A percentile compares a stretch with the other conserved stretches of the same genome.
phyloP scores from a whole-genome alignment of 2,797 vertebrate species.

The Typhlichthys eigenmanni region DNA sequence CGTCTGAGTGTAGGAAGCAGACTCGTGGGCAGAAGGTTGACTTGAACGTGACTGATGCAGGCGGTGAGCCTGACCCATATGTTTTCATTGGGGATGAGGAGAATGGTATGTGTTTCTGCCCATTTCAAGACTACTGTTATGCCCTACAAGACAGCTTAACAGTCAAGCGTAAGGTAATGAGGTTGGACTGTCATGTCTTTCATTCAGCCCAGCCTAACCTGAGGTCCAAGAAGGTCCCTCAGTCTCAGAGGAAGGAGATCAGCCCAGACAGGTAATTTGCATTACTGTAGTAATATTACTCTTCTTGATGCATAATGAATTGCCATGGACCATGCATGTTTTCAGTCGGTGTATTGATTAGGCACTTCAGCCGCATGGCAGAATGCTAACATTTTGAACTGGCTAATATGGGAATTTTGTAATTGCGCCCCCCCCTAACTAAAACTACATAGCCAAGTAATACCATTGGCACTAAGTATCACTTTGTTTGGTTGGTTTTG shows the following conservation, averaged over 20 bases:
- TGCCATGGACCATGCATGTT: no score
- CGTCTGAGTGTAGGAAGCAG: conserved; percentile 37
- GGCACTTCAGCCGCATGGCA: no score
- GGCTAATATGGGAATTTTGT: no score
- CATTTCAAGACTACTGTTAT: not conserved
- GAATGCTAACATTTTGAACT: no score
- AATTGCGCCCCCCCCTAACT: no score
- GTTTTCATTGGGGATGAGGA: conserved; percentile 48
- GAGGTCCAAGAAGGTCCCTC: conserved; percentile 34
- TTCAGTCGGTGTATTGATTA: no score
- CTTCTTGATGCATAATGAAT: no score
- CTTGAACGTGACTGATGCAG: conserved; percentile 32
- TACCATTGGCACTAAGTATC: no score
- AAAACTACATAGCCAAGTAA: no score
- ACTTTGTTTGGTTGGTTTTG: no score
- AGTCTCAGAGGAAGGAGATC: conserved; percentile 44
- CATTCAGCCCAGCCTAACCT: conserved; percentile 49
- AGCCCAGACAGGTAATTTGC: conserved; percentile 46
- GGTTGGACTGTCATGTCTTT: not conserved
- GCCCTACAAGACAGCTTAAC: not conserved
- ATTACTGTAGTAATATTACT: no score
- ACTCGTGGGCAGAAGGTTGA: conserved; percentile 43
- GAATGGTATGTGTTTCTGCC: conserved; percentile 30
- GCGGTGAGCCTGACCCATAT: conserved; percentile 51
- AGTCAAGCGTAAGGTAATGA: not conserved